A percentile compares a stretch with the other conserved stretches of the same genome.
Conservation (phyloP, 2,113 vertebrate genomes). For the Ranitomeya imitator region DNA sequence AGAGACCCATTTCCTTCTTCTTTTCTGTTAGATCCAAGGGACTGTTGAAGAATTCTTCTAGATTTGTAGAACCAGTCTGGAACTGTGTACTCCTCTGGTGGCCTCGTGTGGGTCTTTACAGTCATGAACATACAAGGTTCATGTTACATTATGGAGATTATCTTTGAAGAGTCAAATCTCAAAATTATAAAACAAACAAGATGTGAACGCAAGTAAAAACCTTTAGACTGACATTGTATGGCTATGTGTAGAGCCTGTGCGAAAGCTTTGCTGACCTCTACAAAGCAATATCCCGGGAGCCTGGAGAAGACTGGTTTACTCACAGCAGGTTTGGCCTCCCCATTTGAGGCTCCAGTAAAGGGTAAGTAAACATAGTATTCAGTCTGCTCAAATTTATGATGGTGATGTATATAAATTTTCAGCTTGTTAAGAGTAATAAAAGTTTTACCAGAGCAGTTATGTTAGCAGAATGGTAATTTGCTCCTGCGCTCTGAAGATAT, state of each 20-base stretch:
- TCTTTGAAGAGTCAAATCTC: conserved; percentile 32
- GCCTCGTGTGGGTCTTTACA: conserved; percentile 36
- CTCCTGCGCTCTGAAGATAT: conserved; percentile 42
- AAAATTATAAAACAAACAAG: conserved; percentile 35
- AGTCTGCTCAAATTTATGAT: conserved; percentile 52
- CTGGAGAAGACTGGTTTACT: conserved; percentile 46
- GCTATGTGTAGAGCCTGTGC: conserved; percentile 25
- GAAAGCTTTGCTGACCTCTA: conserved; percentile 38
- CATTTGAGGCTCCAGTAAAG: conserved; percentile 45
- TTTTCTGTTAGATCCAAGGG: conserved; percentile 32
- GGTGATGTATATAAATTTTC: conserved; percentile 56
- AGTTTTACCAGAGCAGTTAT: conserved; percentile 51
- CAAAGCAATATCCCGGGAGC: conserved; percentile 44
- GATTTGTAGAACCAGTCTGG: conserved; percentile 14
- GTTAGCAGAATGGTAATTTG: conserved; percentile 50
- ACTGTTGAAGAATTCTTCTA: conserved; percentile 22
- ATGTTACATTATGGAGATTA: conserved; percentile 25
- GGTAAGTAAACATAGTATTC: conserved; percentile 49
- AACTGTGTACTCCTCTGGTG: conserved; percentile 27
- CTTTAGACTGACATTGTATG: conserved; percentile 28
- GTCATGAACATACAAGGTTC: background rate
- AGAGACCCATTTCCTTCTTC: conserved; percentile 39
- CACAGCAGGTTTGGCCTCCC: conserved; percentile 43
- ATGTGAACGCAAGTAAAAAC: background rate
- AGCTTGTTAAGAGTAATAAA: conserved; percentile 56